Evolutionary conservation across 2,888 invertebrate genomes (phyloP).

Genomic region (Drosophila pegasa): DNA sequence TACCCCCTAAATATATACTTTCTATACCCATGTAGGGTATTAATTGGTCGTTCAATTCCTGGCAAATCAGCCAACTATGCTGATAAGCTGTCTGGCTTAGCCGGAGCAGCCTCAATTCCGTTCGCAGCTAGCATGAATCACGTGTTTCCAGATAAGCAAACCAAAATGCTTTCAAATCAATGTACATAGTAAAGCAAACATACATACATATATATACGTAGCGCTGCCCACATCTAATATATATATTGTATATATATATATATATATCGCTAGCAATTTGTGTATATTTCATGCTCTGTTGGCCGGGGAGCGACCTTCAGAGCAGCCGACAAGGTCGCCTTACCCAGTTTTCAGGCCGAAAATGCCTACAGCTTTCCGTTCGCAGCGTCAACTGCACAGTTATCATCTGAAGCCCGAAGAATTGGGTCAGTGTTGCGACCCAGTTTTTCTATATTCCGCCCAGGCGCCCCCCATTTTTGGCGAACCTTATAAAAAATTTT

Average conservation of each 20-base stretch:
- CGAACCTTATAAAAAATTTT: conserved; percentile 11
- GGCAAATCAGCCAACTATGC: background rate
- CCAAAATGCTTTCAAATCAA: conserved; percentile 16
- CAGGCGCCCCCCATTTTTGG: background rate
- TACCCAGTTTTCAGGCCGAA: conserved; percentile 15
- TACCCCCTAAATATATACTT: too few relatives aligned
- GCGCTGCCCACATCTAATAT: background rate
- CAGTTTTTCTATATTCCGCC: conserved; percentile 42
- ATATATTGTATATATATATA: background rate
- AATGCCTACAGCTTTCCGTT: conserved; percentile 18
- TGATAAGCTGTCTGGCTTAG: conserved; percentile 26
- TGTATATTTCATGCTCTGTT: conserved; percentile 38
- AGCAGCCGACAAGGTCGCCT: conserved; percentile 45
- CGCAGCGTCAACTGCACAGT: conserved; percentile 23
- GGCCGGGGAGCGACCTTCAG: conserved; percentile 47
- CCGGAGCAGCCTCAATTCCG: background rate
- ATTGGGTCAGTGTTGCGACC: conserved; percentile 80
- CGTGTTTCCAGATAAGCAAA: conserved; percentile 31
- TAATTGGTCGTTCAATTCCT: background rate
- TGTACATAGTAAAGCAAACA: background rate
- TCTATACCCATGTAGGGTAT: background rate
- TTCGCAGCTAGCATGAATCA: conserved; percentile 29
- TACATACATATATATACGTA: background rate
- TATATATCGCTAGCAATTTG: conserved; percentile 11
- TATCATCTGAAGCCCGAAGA: conserved; percentile 18